Evolutionary conservation across 2,797 vertebrate genomes (phyloP).

Genomic region (Buphagus erythrorhynchus): DNA sequence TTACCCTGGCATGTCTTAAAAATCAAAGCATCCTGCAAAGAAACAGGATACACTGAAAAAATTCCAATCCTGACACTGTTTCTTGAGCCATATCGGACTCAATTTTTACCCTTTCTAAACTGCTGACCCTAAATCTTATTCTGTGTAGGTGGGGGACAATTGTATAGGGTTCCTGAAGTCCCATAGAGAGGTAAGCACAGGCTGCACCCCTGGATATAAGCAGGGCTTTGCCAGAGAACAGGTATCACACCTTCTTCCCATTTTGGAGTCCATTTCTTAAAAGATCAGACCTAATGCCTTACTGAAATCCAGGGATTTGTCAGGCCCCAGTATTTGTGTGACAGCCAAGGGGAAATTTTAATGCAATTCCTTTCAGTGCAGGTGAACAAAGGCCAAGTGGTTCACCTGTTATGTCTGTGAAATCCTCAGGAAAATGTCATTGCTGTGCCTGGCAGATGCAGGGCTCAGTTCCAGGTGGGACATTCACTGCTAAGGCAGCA

Average conservation of each 20-base stretch:
- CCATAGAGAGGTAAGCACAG: fast-evolving
- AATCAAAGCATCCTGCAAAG: background rate
- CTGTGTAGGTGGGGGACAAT: background rate
- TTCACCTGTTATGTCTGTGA: background rate
- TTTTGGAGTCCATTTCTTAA: background rate
- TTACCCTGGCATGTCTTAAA: background rate
- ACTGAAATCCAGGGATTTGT: background rate
- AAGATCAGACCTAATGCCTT: background rate
- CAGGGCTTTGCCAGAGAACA: background rate
- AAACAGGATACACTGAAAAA: background rate
- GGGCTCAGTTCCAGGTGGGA: background rate
- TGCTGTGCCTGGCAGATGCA: background rate
- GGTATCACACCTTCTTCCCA: background rate
- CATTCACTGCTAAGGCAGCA: background rate
- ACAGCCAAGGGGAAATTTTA: background rate
- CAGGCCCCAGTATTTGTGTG: background rate
- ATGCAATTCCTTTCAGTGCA: background rate
- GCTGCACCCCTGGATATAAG: background rate
- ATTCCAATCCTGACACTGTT: background rate
- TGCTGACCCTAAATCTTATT: background rate
- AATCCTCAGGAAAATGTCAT: background rate
- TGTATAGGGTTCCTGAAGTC: fast-evolving
- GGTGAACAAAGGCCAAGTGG: background rate
- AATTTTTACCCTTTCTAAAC: background rate
- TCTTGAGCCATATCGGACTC: background rate